Evolutionary conservation across 2,797 vertebrate species (phyloP).

Genomic region (Avahi laniger): DNA sequence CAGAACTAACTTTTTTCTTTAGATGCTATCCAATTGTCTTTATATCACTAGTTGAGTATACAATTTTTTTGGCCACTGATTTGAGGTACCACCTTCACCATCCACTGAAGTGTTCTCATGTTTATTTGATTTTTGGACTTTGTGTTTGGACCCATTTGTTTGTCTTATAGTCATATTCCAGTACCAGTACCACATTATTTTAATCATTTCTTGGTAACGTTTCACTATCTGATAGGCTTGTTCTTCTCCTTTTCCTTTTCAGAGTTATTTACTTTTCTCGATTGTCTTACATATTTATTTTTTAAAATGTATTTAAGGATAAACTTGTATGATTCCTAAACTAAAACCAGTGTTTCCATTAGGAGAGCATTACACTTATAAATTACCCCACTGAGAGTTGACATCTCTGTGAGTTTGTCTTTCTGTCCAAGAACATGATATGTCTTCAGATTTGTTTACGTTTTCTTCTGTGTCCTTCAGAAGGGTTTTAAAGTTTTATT

Average conservation of each 20-base stretch:
- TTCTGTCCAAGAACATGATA: neutral
- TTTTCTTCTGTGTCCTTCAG: neutral
- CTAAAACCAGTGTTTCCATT: neutral
- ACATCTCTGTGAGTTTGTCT: neutral
- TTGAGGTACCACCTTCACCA: neutral
- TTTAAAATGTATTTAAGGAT: neutral
- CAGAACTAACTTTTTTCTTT: neutral
- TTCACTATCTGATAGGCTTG: neutral
- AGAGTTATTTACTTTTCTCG: neutral
- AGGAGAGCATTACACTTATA: neutral
- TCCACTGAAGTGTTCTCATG: neutral
- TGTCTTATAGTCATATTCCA: neutral
- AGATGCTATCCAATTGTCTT: neutral
- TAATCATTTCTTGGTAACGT: neutral
- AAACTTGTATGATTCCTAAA: neutral
- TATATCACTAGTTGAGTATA: neutral
- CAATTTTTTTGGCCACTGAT: neutral
- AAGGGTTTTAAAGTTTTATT: constrained; percentile 3
- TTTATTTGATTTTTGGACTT: neutral
- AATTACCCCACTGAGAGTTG: neutral
- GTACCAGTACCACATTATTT: neutral
- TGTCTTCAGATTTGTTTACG: neutral
- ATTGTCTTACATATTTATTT: neutral
- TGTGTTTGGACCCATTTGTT: neutral
- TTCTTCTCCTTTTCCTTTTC: neutral